Percentiles rank a stretch among this genome's conserved stretches.
Conservation (phyloP, 2,888 invertebrate genomes). For the Chironomus riparius region DNA sequence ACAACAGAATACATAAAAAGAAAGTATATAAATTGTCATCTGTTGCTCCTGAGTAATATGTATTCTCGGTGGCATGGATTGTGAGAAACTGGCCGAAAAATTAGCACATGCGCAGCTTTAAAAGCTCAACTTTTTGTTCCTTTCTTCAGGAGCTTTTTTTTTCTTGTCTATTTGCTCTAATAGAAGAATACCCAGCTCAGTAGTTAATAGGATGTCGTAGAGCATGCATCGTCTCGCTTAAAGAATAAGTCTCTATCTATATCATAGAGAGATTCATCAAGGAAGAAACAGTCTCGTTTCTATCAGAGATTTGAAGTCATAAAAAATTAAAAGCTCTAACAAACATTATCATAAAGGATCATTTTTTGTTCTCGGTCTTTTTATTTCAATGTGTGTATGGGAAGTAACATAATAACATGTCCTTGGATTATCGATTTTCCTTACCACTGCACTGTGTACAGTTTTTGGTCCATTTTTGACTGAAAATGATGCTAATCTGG, state of each 20-base stretch:
- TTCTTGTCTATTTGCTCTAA: slow-evolving; percentile 7
- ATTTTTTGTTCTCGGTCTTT: slow-evolving; percentile 1
- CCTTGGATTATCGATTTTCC: slow-evolving; percentile 26
- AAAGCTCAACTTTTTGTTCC: background rate
- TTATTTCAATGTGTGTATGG: background rate
- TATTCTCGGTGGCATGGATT: background rate
- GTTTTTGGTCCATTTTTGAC: background rate
- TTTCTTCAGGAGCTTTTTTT: background rate
- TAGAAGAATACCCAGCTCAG: slow-evolving; percentile 8
- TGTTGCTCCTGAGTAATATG: background rate
- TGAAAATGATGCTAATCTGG: background rate
- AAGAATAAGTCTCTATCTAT: too few relatives aligned
- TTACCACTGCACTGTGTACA: background rate
- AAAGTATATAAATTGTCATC: slow-evolving; percentile 15
- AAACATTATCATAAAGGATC: slow-evolving; percentile 19
- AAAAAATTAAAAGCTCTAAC: slow-evolving; percentile 17
- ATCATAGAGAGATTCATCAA: too few relatives aligned
- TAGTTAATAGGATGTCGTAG: background rate
- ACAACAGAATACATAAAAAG: background rate
- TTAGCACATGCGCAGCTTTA: background rate
- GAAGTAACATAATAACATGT: background rate
- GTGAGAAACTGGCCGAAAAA: slow-evolving; percentile 15
- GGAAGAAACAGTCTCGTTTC: background rate
- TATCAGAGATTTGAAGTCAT: slow-evolving; percentile 5
- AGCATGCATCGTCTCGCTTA: background rate